Evolutionary conservation across 2,797 vertebrate genomes (phyloP).

Genomic region (Chaunax sp.): DNA sequence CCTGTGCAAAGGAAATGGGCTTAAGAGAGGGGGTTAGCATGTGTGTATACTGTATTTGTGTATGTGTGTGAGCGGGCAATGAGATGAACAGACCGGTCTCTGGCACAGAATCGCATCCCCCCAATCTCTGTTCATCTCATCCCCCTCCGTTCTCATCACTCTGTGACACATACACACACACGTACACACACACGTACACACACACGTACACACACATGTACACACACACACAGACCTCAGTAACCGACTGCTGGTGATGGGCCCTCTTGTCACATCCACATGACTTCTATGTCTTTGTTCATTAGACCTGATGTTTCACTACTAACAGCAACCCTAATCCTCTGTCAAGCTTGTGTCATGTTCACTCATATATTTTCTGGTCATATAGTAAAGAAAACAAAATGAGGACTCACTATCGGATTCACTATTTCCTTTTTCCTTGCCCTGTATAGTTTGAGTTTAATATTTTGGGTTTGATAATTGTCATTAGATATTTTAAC

Average conservation of each 20-base stretch:
- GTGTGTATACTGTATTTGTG: constrained; percentile 53
- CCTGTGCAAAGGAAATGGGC: constrained; percentile 85
- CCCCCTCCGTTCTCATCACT: constrained; percentile 54
- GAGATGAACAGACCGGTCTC: constrained; percentile 80
- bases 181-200: constrained; percentile 9
- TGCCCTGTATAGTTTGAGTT: too few relatives aligned
- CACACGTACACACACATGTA: constrained; percentile 14
- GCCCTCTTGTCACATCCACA: constrained; percentile 45
- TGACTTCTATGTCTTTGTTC: constrained; percentile 58
- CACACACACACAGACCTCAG: constrained; percentile 9
- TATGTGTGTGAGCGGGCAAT: constrained; percentile 69
- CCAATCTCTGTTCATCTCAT: constrained; percentile 48
- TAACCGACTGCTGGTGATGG: constrained; percentile 30
- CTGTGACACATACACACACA: constrained; percentile 21
- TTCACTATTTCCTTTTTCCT: too few relatives aligned
- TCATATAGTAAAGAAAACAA: too few relatives aligned
- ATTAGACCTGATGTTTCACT: constrained; percentile 39
- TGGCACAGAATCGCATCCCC: constrained; percentile 68
- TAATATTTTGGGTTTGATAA: too few relatives aligned
- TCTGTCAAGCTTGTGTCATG: neutral
- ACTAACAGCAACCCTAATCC: constrained; percentile 29
- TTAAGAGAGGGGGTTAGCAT: constrained; percentile 76
- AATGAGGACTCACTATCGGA: too few relatives aligned
- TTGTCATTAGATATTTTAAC: too few relatives aligned
- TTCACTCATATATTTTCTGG: too few relatives aligned